Conservation (phyloP, 2,797 vertebrate genomes). For the Benthosema pterotum region DNA sequence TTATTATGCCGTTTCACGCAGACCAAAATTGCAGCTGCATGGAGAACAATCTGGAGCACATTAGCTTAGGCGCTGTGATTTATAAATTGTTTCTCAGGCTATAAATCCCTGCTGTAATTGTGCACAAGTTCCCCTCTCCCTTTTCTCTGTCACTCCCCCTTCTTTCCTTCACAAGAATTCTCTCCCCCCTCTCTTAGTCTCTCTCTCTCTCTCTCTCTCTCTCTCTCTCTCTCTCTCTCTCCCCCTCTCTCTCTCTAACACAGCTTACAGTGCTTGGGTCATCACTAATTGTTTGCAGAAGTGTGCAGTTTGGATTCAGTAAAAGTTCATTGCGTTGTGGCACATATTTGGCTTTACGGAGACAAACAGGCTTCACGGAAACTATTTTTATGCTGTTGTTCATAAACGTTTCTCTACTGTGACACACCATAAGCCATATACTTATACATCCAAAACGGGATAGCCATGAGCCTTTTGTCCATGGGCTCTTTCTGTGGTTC, state of each 20-base stretch:
- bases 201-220: conserved; percentile 20
- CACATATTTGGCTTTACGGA: conserved; percentile 44
- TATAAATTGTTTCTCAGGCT: conserved; percentile 91
- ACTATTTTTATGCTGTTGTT: conserved; percentile 28
- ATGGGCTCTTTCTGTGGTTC: conserved; percentile 57
- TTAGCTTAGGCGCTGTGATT: conserved; percentile 86
- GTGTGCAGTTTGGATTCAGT: conserved; percentile 70
- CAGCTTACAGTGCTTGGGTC: conserved; percentile 76
- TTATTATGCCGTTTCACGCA: conserved; percentile 83
- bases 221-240: conserved; percentile 40
- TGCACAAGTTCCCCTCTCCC: conserved; percentile 78
- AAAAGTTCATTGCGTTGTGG: conserved; percentile 53
- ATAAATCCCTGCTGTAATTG: conserved; percentile 94
- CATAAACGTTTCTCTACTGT: conserved; percentile 28
- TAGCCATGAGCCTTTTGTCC: conserved; percentile 52
- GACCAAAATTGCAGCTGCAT: conserved; percentile 84
- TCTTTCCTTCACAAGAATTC: conserved; percentile 16
- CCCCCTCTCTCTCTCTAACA: conserved; percentile 42
- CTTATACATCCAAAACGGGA: conserved; percentile 35
- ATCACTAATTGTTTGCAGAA: conserved; percentile 87
- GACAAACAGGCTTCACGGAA: conserved; percentile 48
- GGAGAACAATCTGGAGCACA: conserved; percentile 84
- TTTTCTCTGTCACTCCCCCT: conserved; percentile 58
- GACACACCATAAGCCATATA: conserved; percentile 15
- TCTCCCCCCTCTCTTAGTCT: conserved; percentile 6